Conservation (phyloP, 2,797 vertebrate genomes). For the Syngnathus acus region DNA sequence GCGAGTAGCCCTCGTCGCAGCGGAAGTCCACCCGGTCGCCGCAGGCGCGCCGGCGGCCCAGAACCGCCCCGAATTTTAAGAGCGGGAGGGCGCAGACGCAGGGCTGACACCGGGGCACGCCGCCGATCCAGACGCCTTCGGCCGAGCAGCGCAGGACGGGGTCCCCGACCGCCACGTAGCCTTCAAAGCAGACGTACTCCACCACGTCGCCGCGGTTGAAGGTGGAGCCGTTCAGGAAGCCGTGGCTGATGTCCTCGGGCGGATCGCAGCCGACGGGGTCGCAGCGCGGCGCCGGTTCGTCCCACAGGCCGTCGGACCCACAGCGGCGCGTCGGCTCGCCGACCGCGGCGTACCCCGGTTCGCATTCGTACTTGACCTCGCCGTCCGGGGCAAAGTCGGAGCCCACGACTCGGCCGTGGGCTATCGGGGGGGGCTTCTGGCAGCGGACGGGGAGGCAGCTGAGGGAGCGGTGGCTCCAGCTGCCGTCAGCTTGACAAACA, state of each 20-base stretch:
- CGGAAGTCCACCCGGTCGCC: slow-evolving; percentile 73
- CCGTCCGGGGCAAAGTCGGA: slow-evolving; percentile 75
- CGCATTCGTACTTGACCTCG: slow-evolving; percentile 76
- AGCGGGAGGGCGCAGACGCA: slow-evolving; percentile 76
- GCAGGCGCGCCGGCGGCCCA: slow-evolving; percentile 74
- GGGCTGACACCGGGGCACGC: slow-evolving; percentile 76
- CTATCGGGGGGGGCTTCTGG: slow-evolving; percentile 55
- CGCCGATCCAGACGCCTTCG: slow-evolving; percentile 81
- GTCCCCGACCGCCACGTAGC: slow-evolving; percentile 80
- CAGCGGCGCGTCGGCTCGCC: slow-evolving; percentile 71
- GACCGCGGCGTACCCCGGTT: slow-evolving; percentile 75
- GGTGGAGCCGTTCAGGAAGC: slow-evolving; percentile 83
- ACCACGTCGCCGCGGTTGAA: slow-evolving; percentile 78
- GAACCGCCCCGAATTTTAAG: slow-evolving; percentile 70
- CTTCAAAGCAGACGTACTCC: slow-evolving; percentile 85
- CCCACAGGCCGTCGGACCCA: slow-evolving; percentile 80
- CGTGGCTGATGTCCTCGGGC: slow-evolving; percentile 85
- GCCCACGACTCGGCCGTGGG: slow-evolving; percentile 70
- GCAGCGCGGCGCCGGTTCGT: slow-evolving; percentile 75
- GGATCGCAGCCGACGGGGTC: slow-evolving; percentile 78
- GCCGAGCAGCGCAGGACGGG: slow-evolving; percentile 78
- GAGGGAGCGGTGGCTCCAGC: slow-evolving; percentile 78
- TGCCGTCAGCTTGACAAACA: slow-evolving; percentile 81
- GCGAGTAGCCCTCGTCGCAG: slow-evolving; percentile 80
- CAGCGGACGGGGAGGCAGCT: slow-evolving; percentile 75